A percentile compares a stretch with the other conserved stretches of the same genome.
Evolutionary conservation across 2,113 vertebrate genomes (phyloP).

Genomic region (Syrrhaptes paradoxus): DNA sequence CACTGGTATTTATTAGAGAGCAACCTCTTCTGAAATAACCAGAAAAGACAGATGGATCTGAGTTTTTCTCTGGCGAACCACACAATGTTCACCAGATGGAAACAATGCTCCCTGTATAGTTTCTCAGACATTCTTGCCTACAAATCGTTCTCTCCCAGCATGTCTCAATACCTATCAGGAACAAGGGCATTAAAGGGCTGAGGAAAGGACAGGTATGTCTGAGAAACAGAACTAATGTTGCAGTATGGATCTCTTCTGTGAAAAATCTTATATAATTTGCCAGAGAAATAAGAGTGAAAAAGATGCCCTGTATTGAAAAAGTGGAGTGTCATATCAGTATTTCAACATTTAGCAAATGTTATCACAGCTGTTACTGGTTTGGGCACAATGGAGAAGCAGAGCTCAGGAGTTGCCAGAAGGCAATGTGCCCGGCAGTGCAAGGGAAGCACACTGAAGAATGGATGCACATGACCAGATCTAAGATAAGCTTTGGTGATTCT

Average conservation of each 20-base stretch:
- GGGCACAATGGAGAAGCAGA: neutral
- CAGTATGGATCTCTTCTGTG: neutral
- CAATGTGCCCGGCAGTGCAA: neutral
- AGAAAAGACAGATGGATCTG: constrained; percentile 50
- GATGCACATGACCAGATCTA: neutral
- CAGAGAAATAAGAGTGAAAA: neutral
- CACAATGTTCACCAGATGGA: constrained; percentile 43
- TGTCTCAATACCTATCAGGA: neutral
- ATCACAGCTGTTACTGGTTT: neutral
- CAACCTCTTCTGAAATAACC: neutral
- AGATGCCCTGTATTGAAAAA: neutral
- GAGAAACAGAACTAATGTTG: neutral
- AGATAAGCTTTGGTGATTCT: neutral
- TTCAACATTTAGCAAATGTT: neutral
- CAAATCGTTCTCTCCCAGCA: constrained; percentile 32
- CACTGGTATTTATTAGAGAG: neutral
- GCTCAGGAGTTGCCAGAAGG: neutral
- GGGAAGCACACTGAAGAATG: neutral
- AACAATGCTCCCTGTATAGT: constrained; percentile 22
- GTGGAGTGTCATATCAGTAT: neutral
- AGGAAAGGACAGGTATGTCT: neutral
- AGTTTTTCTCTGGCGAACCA: constrained; percentile 28
- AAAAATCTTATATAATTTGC: neutral
- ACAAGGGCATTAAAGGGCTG: constrained; percentile 13
- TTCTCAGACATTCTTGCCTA: constrained; percentile 24